These are phyloP conservation scores for Leuciscus idus DNA, from an alignment of 2,113 vertebrate species.

Conservation along the genomic window DNA sequence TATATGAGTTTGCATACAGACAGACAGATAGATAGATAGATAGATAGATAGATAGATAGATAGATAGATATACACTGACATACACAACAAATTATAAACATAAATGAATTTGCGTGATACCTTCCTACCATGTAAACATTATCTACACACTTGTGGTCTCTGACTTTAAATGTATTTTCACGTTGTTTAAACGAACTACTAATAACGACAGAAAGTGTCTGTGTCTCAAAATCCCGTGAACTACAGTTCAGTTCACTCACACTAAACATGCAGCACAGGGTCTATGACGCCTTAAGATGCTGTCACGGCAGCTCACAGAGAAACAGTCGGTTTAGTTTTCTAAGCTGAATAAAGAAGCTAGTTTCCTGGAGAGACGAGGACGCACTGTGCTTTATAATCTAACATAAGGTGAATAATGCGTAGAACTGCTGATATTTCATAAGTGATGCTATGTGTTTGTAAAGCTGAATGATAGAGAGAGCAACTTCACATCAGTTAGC, in stretches of 20 bases:
- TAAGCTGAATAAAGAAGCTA: neutral
- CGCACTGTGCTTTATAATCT: neutral
- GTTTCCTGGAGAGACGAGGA: neutral
- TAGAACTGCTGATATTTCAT: neutral
- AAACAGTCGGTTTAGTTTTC: no score
- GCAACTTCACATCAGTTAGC: slow-evolving; percentile 33
- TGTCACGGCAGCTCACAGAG: neutral
- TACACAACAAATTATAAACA: no score
- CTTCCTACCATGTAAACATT: neutral
- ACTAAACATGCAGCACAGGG: neutral
- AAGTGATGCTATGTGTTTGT: neutral
- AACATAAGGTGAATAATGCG: neutral
- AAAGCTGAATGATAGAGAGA: neutral
- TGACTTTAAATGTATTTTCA: neutral
- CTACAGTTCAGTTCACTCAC: neutral
- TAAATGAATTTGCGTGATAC: neutral
- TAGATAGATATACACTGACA: neutral
- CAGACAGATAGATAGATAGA: no score
- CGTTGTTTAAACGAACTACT: neutral
- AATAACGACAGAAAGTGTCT: neutral
- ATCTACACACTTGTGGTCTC: neutral
- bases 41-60: no score
- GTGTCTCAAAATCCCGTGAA: neutral
- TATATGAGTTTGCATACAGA: neutral
- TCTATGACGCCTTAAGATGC: neutral